Base-by-base conservation (phyloP, 2,797 vertebrate genomes). In the Crypturellus tataupa region DNA sequence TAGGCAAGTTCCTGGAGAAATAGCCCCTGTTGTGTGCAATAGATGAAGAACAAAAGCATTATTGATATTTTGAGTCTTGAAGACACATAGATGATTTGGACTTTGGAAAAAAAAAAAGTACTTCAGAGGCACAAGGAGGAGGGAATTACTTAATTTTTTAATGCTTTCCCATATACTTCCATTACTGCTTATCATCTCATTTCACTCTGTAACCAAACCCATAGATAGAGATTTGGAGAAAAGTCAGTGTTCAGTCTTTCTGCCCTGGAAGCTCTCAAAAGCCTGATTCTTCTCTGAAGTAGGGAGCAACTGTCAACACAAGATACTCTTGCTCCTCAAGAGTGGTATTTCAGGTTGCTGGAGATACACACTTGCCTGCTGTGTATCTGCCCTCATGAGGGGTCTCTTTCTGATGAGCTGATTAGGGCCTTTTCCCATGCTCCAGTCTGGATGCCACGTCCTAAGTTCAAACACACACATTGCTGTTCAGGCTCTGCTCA, bases 381-480 rank as follows among this genome's bases (percentile, higher is more conserved):
- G 13, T 63, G 13, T 63, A 6, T 59, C 69, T 62, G 20, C 46
- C 68, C 33, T 25, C 39, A 29, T 62, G 65, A 64, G 6, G 7
- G 29, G 7, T 62, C 60, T 86, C 42, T 29, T 86, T 77, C 47
- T 68, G 20, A 40, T 39, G 47, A 72, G 42, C 46, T 68, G 67
- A 64, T 94, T 70, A 77, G 67, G 77, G 80, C 81, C 84, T 49
- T 56, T 93, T n/a, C 29, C 4, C 64, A 64, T 84, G 24, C 70
- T 79, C 67, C 40, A 78, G 20, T 44, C 55, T 76, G 63, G 27
- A 39, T 87, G 46, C 72, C 77, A 89, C 75, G 90, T 72, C 77
- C 40, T 37, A 92, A 95, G 92, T 63, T 70, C 85, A 84, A 94
- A 58, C 46, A 91, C 96, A 79, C 31, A 73, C 85, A 85, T 78